phyloP scores from a whole-genome alignment of 2,797 vertebrate genomes.

The Distichodus sexfasciatus region DNA sequence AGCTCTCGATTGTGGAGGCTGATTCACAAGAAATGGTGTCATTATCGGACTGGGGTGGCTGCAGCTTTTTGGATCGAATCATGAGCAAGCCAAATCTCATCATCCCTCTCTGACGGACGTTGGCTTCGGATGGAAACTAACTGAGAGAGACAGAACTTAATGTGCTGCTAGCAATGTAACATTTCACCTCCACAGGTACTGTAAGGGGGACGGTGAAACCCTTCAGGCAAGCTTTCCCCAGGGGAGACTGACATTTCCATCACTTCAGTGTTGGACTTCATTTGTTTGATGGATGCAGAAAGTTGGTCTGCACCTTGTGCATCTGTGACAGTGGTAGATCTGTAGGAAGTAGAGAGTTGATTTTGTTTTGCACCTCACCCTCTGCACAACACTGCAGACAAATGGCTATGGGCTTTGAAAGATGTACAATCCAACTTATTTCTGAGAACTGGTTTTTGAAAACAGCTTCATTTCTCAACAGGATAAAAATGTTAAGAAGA shows the following conservation, averaged over 20 bases:
- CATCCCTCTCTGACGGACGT: conserved; percentile 16
- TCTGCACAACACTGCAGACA: neutral
- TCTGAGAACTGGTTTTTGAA: neutral
- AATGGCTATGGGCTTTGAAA: neutral
- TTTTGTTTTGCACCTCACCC: no score
- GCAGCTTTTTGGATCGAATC: conserved; percentile 28
- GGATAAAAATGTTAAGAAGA: neutral
- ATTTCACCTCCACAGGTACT: neutral
- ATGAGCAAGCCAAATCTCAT: conserved; percentile 23
- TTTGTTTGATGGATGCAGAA: neutral
- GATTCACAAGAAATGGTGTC: conserved; percentile 36
- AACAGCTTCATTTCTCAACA: no score
- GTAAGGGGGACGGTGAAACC: neutral
- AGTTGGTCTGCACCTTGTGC: neutral
- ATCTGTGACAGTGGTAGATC: neutral
- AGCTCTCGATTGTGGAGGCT: conserved; percentile 32
- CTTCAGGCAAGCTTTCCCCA: neutral
- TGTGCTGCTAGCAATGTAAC: neutral
- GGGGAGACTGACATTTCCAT: conserved; percentile 3
- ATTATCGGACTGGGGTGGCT: conserved; percentile 21
- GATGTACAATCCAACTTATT: neutral
- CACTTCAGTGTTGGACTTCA: neutral
- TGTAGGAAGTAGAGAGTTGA: neutral
- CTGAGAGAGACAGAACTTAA: neutral
- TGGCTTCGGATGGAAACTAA: conserved; percentile 15